Conservation (phyloP, 2,888 invertebrate genomes). For the Acrobasis suavella region DNA sequence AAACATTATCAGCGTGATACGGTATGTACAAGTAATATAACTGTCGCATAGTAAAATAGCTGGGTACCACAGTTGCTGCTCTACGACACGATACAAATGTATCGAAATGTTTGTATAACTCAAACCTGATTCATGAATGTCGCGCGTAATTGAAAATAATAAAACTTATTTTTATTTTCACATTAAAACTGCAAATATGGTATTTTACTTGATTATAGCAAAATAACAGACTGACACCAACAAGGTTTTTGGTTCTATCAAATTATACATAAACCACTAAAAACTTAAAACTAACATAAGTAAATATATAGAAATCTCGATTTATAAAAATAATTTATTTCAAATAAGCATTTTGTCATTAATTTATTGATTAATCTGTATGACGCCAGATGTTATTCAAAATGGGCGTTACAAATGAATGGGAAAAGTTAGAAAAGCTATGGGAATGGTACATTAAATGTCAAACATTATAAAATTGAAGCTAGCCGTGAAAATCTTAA, state of each 20-base stretch:
- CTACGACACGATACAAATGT: constrained; percentile 8
- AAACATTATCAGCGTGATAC: constrained; percentile 65
- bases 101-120: not conserved
- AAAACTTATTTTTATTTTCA: not conserved
- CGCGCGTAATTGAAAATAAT: not conserved
- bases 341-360: constrained; percentile 32
- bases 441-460: constrained; percentile 21
- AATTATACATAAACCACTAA: constrained; percentile 16
- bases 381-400: constrained; percentile 11
- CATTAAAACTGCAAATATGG: constrained; percentile 8
- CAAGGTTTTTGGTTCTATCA: not conserved
- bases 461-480: constrained; percentile 42
- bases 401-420: not conserved
- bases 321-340: constrained; percentile 35
- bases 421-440: constrained; percentile 1
- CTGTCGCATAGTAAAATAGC: constrained; percentile 31
- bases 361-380: constrained; percentile 29
- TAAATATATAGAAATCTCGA: constrained; percentile 33
- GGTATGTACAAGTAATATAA: constrained; percentile 65
- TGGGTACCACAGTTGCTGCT: constrained; percentile 26
- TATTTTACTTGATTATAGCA: not conserved
- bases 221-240: not conserved
- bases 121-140: not conserved
- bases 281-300: constrained; percentile 19
- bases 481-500: constrained; percentile 64